Evolutionary conservation across 2,888 invertebrate species (phyloP), one percentile per base, ranked within the genome.

Genomic region (Galerucella calmariensis): DNA sequence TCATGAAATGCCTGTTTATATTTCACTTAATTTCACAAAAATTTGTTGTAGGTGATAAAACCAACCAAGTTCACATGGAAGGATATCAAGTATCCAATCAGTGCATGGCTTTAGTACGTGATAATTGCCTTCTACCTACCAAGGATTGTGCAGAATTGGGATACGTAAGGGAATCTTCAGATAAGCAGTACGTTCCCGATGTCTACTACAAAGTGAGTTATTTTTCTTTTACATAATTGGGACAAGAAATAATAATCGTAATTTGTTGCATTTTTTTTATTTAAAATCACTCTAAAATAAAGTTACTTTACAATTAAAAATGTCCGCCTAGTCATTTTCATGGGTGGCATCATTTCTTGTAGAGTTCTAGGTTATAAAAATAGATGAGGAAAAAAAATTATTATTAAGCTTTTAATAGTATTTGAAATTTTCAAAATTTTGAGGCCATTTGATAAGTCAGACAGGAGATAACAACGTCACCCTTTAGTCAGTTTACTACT

Each of bases 61-160:
- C 89, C 72, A 93, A 96, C 86, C 97, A 97, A 88, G 97, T 99
- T 75, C 97, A 98, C 88, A 97, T 99, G 94, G 98, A 98, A 88
- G 99, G 99, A 53, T 99, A 99, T 90, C 97, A 98, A 88, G 98
- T 99, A 79, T 98, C 99, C 61, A 96, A 97, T 88, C 99, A 99
- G 89, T 98, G 98, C 88, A 96, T 96, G 95, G 97, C 98, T 76
- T 90, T 99, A 84, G 99, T 98, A 73, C 91, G 95, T 75, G 98
- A 98, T 88, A 91, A 93, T 84, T 96, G 97, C 86, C 91, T 99
- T 82, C 90, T 99, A 84, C 99, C 99, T 66, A 99, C 99, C 46
- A 94, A 95, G 86, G 98, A 99, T 90, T 97, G 96, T 77, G 96
- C 99, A 59, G 99, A 99, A 88, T 91, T 99, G 74, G 99, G 97